Evolutionary conservation across 2,113 vertebrate genomes (phyloP).

Genomic region (Elaphurus davidianus): DNA sequence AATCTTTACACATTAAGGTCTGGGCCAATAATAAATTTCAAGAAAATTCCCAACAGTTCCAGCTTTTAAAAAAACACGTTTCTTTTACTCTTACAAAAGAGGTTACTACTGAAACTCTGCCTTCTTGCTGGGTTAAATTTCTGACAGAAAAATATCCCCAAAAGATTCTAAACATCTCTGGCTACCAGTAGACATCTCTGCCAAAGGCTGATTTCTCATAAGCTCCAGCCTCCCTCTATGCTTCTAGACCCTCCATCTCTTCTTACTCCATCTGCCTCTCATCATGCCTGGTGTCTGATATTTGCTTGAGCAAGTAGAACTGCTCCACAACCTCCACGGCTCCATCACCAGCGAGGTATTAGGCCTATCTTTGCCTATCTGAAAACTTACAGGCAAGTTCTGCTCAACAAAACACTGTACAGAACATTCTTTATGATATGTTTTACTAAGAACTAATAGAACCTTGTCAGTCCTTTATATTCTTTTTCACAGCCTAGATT

Average conservation of each 20-base stretch:
- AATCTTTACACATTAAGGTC: not conserved
- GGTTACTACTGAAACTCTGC: not conserved
- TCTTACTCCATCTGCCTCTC: not conserved
- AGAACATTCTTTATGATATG: not conserved
- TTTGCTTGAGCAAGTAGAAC: conserved; percentile 9
- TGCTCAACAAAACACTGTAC: not conserved
- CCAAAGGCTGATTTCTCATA: not conserved
- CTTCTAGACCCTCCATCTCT: not conserved
- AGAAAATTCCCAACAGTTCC: not conserved
- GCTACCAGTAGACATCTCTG: not conserved
- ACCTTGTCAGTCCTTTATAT: not conserved
- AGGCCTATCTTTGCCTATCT: not conserved
- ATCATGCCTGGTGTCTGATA: not conserved
- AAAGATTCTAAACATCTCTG: not conserved
- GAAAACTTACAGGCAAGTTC: not conserved
- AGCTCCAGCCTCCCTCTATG: not conserved
- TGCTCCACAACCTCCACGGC: not conserved
- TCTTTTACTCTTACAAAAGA: not conserved
- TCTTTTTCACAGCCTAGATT: not conserved
- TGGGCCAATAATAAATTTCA: not conserved
- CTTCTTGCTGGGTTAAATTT: conserved; percentile 5
- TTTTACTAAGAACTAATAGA: not conserved
- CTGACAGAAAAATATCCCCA: not conserved
- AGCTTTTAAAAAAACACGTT: not conserved
- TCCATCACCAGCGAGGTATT: not conserved